Evolutionary conservation across 2,113 vertebrate genomes (phyloP).

Genomic region (Phrynocephalus versicolor): DNA sequence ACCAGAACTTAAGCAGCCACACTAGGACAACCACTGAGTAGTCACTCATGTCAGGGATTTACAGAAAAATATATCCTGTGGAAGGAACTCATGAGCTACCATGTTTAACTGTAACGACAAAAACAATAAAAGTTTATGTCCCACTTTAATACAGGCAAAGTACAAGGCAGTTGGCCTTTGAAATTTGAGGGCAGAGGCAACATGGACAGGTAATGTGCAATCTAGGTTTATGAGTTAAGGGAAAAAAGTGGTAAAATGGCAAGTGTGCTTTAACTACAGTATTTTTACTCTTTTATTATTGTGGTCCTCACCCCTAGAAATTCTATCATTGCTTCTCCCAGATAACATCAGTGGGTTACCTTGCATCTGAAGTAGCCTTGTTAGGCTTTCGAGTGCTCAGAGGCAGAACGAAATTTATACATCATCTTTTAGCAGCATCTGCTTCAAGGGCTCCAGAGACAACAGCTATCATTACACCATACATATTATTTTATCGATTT

Average conservation of each 20-base stretch:
- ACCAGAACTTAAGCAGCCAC: too few relatives aligned
- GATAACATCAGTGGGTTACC: not conserved
- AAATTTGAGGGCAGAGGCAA: not conserved
- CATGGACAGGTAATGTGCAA: not conserved
- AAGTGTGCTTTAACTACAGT: too few relatives aligned
- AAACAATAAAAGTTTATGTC: not conserved
- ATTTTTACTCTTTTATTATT: not conserved
- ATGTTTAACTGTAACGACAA: too few relatives aligned
- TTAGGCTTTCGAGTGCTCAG: not conserved
- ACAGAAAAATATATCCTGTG: too few relatives aligned
- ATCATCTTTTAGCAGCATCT: not conserved
- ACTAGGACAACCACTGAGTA: too few relatives aligned
- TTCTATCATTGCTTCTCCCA: not conserved
- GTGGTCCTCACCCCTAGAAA: not conserved
- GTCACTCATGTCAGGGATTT: too few relatives aligned
- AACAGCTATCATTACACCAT: not conserved
- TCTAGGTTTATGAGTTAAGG: not conserved
- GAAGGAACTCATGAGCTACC: too few relatives aligned
- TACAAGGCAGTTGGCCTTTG: not conserved
- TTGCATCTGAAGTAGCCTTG: not conserved
- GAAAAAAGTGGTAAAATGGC: not conserved
- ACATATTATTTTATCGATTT: slow-evolving; percentile 1
- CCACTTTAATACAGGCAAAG: not conserved
- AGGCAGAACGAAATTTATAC: not conserved
- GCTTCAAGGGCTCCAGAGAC: not conserved